A percentile compares a stretch with the other conserved stretches of the same genome.
Evolutionary conservation across 2,797 vertebrate genomes (phyloP).

Genomic region (Geranospiza caerulescens): DNA sequence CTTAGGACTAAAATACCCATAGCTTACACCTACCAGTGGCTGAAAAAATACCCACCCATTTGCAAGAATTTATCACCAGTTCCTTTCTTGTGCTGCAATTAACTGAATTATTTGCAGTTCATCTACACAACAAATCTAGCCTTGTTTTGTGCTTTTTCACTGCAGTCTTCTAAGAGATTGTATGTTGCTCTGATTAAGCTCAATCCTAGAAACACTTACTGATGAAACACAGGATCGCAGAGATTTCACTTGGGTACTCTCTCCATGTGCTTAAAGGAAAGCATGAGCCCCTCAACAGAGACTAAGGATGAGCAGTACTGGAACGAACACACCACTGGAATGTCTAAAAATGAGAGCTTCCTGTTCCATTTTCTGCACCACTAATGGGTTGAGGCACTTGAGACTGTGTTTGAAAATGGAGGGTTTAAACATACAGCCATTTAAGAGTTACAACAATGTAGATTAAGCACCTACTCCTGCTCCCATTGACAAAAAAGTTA

Average conservation of each 20-base stretch:
- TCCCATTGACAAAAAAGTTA: not conserved
- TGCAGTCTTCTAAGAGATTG: not conserved
- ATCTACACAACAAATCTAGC: not conserved
- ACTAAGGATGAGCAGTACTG: not conserved
- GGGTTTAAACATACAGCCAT: not conserved
- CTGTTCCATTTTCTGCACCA: not conserved
- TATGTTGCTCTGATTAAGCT: not conserved
- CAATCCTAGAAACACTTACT: not conserved
- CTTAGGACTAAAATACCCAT: not conserved
- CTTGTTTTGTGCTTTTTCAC: not conserved
- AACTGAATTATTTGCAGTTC: not conserved
- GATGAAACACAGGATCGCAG: not conserved
- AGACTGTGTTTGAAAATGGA: not conserved
- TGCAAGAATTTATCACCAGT: not conserved
- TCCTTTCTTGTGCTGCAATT: not conserved
- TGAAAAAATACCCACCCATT: not conserved
- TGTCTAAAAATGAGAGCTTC: not conserved
- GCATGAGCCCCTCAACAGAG: not conserved
- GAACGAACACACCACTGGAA: not conserved
- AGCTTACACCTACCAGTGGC: not conserved
- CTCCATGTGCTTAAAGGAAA: accelerated
- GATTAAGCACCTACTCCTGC: not conserved
- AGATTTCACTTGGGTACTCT: not conserved
- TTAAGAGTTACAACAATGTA: not conserved
- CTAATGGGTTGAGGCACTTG: not conserved